Evolutionary conservation across 2,888 invertebrate genomes (phyloP), one percentile per base, ranked within the genome.

Genomic region (Plemyria rubiginata): DNA sequence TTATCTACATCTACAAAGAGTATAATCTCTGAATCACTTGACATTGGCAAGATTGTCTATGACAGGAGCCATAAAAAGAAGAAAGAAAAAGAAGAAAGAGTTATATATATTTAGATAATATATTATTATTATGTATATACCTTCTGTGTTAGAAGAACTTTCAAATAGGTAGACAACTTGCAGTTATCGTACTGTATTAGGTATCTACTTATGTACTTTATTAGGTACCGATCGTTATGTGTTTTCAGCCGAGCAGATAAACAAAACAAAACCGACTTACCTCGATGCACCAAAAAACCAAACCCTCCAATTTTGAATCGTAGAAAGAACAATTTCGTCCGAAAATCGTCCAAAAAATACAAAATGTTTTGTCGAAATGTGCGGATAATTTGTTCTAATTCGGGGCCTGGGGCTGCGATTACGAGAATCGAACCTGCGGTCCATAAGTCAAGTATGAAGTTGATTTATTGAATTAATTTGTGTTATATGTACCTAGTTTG

Each of bases 301-400:
- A 46, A 60, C 53, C 60, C 62, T 49, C 60, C 64, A 70, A 66
- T 70, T 68, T 67, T 53, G 61, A 70, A 70, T 67, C 67, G 65
- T 65, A 70, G 68, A 71, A 66, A 63, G 62, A 68, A 60, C 65
- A 49, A 60, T 60, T 66, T 55, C 40, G 45, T 62, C 60, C 53
- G 54, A 68, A 75, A 72, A 66, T 66, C 46, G 56, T 56, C 57
- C 49, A 60, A 66, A 67, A 74, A 77, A 78, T 64, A 73, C 71
- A 76, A 79, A 73, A 70, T 62, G 68, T 53, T 77, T 79, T 80
- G 77, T 81, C 72, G 78, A 81, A 81, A 81, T 78, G 74, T 70
- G 64, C 71, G 65, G 73, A 68, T 86, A 86, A 87, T 86, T 87
- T 81, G 73, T 74, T 71, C 79, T 85, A 86, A 86, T 86, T 85